Evolutionary conservation across 2,888 invertebrate species (phyloP), one percentile per base, ranked within the genome.

Genomic region (Macrophya alboannulata): DNA sequence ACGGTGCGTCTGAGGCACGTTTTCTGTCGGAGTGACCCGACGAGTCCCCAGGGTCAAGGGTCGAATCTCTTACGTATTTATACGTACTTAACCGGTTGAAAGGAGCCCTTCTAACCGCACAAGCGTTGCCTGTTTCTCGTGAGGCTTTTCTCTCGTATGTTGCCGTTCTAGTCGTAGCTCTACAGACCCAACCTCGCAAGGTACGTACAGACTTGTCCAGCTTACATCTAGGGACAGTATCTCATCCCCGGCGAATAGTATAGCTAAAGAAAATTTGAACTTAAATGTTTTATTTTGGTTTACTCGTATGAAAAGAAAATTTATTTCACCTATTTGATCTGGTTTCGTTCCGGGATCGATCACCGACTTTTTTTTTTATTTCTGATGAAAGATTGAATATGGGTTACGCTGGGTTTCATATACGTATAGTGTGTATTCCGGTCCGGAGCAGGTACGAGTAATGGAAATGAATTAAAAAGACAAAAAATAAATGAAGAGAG

Each of bases 21-120:
- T 55, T 77, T 31, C 37, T 43, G 51, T 51, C 45, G n/a, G 45
- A 74, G 43, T 77, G 77, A 77, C 51, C 77, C 51, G 51, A 77
- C 77, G 17, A 45, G 43, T 77, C 77, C 77, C 77, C 55, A 51
- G 77, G 77, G 77, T 77, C 77, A 77, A 77, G 51, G 77, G 77
- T 48, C 51, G 51, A 48, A 31, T 77, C 77, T 77, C 77, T 77
- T 51, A 77, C 77, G 48, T 77, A 77, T 77, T 77, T 77, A 77
- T 77, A 43, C 21, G 77, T 77, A 77, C 77, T 77, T 77, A 77
- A 43, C 77, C 51, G 48, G 31, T 48, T 77, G 77, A 77, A 77
- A 77, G 77, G 51, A 51, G 31, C 51, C 77, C 48, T 77, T 48
- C 77, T 77, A 17, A 77, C 77, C 77, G 55, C 77, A 55, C 77